Evolutionary conservation across 2,113 vertebrate species (phyloP).

Genomic region (Monarcha castaneiventris): DNA sequence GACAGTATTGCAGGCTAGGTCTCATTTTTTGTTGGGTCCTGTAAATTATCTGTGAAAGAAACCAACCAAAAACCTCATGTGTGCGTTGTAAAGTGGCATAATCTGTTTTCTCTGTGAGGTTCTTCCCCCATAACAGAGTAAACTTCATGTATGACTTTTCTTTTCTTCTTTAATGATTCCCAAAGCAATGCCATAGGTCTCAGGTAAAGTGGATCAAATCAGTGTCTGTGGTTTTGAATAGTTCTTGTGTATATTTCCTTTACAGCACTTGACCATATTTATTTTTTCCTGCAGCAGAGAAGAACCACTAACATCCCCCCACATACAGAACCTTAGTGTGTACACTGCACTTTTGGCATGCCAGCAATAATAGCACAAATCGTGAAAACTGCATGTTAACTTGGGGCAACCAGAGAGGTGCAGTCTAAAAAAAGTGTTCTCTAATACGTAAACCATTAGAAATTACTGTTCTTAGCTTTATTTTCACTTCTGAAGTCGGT

Average conservation of each 20-base stretch:
- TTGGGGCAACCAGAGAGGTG: neutral
- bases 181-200: slow-evolving; percentile 56
- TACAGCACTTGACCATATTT: neutral
- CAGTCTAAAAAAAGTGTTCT: neutral
- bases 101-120: neutral
- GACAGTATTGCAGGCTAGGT: neutral
- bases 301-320: neutral
- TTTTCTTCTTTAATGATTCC: slow-evolving; percentile 28
- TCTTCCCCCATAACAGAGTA: neutral
- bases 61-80: neutral
- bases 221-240: neutral
- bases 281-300: neutral
- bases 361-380: neutral
- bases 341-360: slow-evolving; percentile 49
- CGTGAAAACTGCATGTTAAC: slow-evolving; percentile 15
- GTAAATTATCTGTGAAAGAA: neutral
- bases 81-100: neutral
- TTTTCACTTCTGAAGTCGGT: neutral
- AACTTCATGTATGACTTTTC: neutral
- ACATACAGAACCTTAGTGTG: neutral
- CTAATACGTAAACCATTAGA: neutral
- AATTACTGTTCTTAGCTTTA: neutral
- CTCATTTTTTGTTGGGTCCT: neutral
- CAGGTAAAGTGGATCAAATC: slow-evolving; percentile 45
- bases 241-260: neutral